These are phyloP conservation scores for Drosophila ercepeae DNA, from an alignment of 1,140 invertebrate species.

Conservation along the genomic window DNA sequence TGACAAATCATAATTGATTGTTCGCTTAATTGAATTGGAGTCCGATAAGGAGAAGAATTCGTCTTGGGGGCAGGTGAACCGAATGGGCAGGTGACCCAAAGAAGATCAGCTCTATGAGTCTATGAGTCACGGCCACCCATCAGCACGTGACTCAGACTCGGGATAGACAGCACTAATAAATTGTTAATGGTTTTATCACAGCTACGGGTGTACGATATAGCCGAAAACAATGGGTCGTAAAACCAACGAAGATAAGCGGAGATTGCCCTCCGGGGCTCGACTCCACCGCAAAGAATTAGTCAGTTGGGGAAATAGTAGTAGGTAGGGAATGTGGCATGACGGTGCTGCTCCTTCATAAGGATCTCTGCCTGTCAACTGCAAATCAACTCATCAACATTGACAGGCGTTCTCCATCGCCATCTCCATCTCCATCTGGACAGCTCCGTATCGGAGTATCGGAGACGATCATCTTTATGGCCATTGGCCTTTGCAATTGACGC, in stretches of 20 bases:
- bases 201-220: constrained; percentile 64
- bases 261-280: constrained; percentile 43
- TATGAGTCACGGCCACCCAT: constrained; percentile 48
- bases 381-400: constrained; percentile 78
- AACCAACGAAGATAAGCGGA: constrained; percentile 56
- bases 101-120: constrained; percentile 42
- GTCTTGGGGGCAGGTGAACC: neutral
- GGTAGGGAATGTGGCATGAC: neutral
- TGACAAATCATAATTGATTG: constrained; percentile 82
- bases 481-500: constrained; percentile 70
- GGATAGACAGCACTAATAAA: constrained; percentile 72
- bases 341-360: constrained; percentile 58
- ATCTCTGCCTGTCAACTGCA: constrained; percentile 60
- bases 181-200: constrained; percentile 82
- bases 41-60: constrained; percentile 50
- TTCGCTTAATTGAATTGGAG: constrained; percentile 79
- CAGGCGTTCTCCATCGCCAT: constrained; percentile 44
- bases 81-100: neutral
- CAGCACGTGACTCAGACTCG: constrained; percentile 50
- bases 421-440: constrained; percentile 29
- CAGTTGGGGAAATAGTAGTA: constrained; percentile 26
- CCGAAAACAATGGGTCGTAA: constrained; percentile 52
- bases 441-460: constrained; percentile 26
- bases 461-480: constrained; percentile 64
- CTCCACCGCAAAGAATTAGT: constrained; percentile 43